phyloP scores from a whole-genome alignment of 2,113 vertebrate genomes.

The Campylomormyrus numenius region DNA sequence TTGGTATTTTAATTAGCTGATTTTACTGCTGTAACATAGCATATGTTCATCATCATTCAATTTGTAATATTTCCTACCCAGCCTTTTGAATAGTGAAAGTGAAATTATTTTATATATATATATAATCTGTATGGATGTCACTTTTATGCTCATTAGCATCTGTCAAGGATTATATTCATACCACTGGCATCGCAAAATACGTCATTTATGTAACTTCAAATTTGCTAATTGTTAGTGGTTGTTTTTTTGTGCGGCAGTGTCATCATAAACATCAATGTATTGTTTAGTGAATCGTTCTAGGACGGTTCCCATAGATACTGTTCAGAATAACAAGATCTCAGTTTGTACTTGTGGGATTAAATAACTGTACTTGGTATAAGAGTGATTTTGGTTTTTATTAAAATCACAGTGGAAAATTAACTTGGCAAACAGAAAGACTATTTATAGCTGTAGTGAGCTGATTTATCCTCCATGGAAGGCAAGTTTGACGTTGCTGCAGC shows the following conservation, averaged over 20 bases:
- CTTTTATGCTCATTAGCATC: constrained; percentile 11
- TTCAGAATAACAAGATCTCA: constrained; percentile 24
- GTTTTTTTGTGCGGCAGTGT: constrained; percentile 20
- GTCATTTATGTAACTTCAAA: constrained; percentile 20
- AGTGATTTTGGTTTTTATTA: constrained; percentile 29
- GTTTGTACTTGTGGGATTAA: constrained; percentile 22
- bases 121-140: constrained; percentile 19
- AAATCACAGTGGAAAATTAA: constrained; percentile 2
- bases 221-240: constrained; percentile 22
- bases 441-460: neutral
- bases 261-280: constrained; percentile 16
- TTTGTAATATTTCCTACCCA: constrained; percentile 5
- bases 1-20: neutral
- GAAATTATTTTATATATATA: constrained; percentile 21
- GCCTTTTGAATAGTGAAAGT: constrained; percentile 10
- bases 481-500: neutral
- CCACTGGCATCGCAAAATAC: neutral
- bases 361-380: constrained; percentile 21
- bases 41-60: neutral
- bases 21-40: constrained; percentile 2
- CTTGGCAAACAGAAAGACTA: neutral
- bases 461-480: neutral
- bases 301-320: constrained; percentile 37
- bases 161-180: constrained; percentile 16
- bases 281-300: constrained; percentile 17